Percentiles rank a stretch among this genome's conserved stretches.
Conservation (phyloP, 1,140 invertebrate genomes). For the Metopolophium dirhodum region DNA sequence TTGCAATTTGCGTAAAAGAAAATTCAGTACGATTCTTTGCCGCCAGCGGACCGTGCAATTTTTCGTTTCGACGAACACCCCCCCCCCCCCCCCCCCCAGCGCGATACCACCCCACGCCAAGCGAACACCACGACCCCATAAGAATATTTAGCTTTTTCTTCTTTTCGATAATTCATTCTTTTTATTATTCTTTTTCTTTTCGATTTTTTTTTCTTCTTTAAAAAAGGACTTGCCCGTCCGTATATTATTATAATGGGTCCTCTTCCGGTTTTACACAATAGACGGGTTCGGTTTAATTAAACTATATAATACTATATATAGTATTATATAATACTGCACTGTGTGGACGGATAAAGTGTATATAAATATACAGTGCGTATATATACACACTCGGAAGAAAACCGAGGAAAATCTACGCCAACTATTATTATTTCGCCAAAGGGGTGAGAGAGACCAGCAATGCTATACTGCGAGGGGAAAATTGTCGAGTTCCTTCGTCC, state of each 20-base stretch:
- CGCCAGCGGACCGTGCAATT: constrained; percentile 46
- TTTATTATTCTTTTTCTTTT: constrained; percentile 26
- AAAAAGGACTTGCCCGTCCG: constrained; percentile 27
- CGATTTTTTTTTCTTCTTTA: not conserved
- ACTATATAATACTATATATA: not conserved
- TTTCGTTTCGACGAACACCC: constrained; percentile 48
- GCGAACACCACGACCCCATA: not conserved
- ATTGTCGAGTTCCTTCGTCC: constrained; percentile 12
- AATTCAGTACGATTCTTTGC: constrained; percentile 38
- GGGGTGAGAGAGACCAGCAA: not conserved
- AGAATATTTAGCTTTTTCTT: constrained; percentile 30
- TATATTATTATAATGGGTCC: constrained; percentile 48
- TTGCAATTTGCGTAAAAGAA: constrained; percentile 40
- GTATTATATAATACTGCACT: not conserved
- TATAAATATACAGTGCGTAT: not conserved
- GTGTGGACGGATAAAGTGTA: not conserved
- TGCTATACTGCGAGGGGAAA: not conserved
- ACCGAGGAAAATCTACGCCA: not conserved
- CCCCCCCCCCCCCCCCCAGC: too few species aligned
- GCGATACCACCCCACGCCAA: not conserved
- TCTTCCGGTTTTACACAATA: constrained; percentile 48
- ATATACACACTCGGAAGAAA: not conserved
- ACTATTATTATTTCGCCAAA: constrained; percentile 18
- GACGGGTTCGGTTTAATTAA: constrained; percentile 47
- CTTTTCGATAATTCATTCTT: constrained; percentile 48